Evolutionary conservation across 2,888 invertebrate genomes (phyloP).

Genomic region (Drosophila quinaria): DNA sequence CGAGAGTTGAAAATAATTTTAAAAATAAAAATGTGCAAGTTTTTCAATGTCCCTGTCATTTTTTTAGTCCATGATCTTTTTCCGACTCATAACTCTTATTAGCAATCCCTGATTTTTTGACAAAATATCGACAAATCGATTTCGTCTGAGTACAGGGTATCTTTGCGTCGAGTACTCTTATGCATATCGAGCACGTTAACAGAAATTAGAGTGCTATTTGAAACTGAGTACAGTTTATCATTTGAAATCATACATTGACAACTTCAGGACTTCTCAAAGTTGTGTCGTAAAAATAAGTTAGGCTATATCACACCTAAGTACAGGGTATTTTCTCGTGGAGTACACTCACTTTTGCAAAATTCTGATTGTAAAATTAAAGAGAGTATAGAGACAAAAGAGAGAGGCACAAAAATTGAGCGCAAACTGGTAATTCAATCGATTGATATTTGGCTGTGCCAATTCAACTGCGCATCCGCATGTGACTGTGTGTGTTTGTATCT

Average conservation of each 20-base stretch:
- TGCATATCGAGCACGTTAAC: too few species aligned
- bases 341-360: not conserved
- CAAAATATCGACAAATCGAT: too few species aligned
- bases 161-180: not conserved
- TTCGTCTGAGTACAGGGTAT: not conserved
- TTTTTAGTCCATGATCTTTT: too few species aligned
- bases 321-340: not conserved
- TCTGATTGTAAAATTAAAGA: not conserved
- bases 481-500: not conserved
- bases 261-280: too few species aligned
- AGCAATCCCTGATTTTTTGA: too few species aligned
- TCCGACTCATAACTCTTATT: too few species aligned
- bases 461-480: slow-evolving; percentile 83
- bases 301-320: not conserved
- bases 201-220: too few species aligned
- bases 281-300: not conserved
- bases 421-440: slow-evolving; percentile 61
- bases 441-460: slow-evolving; percentile 52
- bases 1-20: too few species aligned
- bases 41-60: too few species aligned
- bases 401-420: slow-evolving; percentile 9
- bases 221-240: too few species aligned
- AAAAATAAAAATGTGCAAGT: too few species aligned
- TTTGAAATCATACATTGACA: too few species aligned
- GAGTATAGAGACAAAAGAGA: slow-evolving; percentile 1